Conservation (phyloP, 2,113 vertebrate genomes). For the human region GRCh38 chr5:173716501-173717000, state of each 20-base stretch:
- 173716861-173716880: neutral
- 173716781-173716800: neutral
- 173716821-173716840: neutral
- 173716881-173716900: neutral
- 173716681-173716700: neutral
- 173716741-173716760: neutral
- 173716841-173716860: neutral
- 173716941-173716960: neutral
- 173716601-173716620: neutral
- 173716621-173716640: neutral
- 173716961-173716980: too few relatives aligned
- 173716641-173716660: neutral
- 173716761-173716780: neutral
- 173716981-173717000: too few relatives aligned
- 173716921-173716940: neutral
- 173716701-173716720: neutral
- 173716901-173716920: neutral
- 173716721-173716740: too few relatives aligned
- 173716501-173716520: too few relatives aligned
- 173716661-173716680: neutral
- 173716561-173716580: neutral
- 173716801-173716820: neutral
- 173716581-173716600: neutral
- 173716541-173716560: neutral
- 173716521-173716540: neutral